These are phyloP conservation scores for Onychorhynchus coronatus DNA, from an alignment of 2,113 vertebrate genomes.

Conservation along the genomic window DNA sequence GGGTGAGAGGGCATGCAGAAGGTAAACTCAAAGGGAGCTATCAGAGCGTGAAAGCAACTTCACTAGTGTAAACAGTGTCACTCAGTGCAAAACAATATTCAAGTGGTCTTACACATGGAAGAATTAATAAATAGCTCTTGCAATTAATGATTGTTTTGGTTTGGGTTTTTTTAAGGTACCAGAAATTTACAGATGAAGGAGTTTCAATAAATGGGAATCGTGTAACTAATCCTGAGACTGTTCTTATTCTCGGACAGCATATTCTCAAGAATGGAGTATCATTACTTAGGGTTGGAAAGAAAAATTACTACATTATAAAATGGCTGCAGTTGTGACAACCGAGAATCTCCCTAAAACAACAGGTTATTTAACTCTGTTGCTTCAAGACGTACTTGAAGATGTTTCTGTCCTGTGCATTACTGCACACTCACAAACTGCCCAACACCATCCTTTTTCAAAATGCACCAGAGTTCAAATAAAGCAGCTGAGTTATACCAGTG, in stretches of 20 bases:
- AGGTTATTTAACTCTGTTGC: background rate
- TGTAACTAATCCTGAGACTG: constrained; percentile 82
- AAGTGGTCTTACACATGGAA: too few relatives aligned
- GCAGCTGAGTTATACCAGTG: background rate
- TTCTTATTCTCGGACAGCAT: constrained; percentile 86
- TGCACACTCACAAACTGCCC: background rate
- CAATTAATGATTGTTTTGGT: background rate
- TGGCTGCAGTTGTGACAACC: constrained; percentile 82
- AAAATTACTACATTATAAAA: constrained; percentile 91
- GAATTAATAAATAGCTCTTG: background rate
- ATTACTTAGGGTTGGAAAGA: constrained; percentile 89
- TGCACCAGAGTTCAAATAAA: background rate
- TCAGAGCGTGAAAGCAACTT: background rate
- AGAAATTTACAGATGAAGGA: constrained; percentile 85
- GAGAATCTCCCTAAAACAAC: background rate
- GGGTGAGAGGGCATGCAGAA: background rate
- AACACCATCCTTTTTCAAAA: background rate
- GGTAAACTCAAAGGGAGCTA: background rate
- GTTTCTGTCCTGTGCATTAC: too few relatives aligned
- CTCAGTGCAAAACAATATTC: too few relatives aligned
- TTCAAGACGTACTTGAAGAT: background rate
- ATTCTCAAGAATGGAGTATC: constrained; percentile 93
- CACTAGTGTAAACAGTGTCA: background rate
- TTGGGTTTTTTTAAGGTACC: constrained; percentile 80
- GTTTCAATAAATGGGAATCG: constrained; percentile 89